A percentile compares a stretch with the other conserved stretches of the same genome.
Conservation (phyloP, 2,113 vertebrate genomes). For the Probosciger aterrimus region DNA sequence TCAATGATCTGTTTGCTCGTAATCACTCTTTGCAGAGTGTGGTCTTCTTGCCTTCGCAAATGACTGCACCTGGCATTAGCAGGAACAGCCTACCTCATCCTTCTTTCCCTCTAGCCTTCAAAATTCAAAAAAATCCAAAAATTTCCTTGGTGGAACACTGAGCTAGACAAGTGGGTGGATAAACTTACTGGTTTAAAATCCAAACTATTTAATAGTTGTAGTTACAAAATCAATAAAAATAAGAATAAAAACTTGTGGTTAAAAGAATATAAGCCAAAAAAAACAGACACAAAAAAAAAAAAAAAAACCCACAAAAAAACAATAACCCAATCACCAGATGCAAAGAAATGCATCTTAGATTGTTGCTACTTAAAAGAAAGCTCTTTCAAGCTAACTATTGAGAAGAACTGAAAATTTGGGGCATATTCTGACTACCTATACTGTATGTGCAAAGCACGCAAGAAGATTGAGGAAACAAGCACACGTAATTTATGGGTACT, state of each 20-base stretch:
- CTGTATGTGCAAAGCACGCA: not conserved
- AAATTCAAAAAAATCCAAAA: not conserved
- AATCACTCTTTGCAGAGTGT: not conserved
- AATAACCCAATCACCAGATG: not conserved
- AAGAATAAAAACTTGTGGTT: not conserved
- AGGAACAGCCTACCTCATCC: not conserved
- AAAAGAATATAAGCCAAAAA: not conserved
- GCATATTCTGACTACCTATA: not conserved
- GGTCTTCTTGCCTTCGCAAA: not conserved
- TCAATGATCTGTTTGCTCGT: not conserved
- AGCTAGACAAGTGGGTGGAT: not conserved
- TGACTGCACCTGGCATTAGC: not conserved
- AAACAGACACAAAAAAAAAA: not conserved
- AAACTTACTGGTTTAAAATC: not conserved
- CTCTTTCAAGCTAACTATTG: not conserved
- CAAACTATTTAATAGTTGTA: not conserved
- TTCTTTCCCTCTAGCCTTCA: not conserved
- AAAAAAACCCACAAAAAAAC: not conserved
- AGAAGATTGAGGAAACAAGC: not conserved
- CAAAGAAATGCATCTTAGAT: not conserved
- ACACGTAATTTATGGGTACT: not conserved
- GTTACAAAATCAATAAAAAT: not conserved
- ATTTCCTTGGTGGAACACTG: not conserved
- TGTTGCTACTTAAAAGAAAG: not conserved
- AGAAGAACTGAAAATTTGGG: not conserved